Base-by-base conservation (phyloP, 1,140 invertebrate species). In the Orchestia grillus region DNA sequence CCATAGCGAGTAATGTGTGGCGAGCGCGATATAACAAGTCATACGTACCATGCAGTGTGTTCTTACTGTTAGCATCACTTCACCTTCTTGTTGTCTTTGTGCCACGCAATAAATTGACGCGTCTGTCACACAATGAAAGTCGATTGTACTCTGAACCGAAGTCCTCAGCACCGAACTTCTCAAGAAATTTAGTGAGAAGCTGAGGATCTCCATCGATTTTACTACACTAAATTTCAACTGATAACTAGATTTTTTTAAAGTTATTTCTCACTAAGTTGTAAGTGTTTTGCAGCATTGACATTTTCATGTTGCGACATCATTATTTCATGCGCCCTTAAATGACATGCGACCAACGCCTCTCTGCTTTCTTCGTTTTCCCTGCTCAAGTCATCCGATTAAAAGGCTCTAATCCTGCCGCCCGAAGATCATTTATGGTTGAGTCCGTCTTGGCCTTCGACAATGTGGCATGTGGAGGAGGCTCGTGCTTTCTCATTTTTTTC, bases 401-500 rank as follows among this genome's bases (percentile, higher is more conserved):
- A 77, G 62, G 36, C 62, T 77, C n/a, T n/a, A n/a, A 11, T 41
- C 41, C 88, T 44, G 88, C 41, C 15, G 36, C 88, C 88, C 40
- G 8, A 8, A 42, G 88, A 90, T 90, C 88, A 43, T 90, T 90
- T 90, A 90, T 28, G 88, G 88, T 41, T 44, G 43, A 90, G 88
- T 77, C 88, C 40, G 87, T 90, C 11, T 3, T 6, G 41, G 92
- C 44, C 92, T 44, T 44, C 92, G 44, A 94, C 92, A n/a, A 45
- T 94, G 92, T 47, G 92, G 92, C 44, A 40, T 44, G 92, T 94
- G 92, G 44, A 94, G 92, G 92, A 94, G 92, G 92, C 92, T 94
- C 92, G 92, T 94, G 92, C 92, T 94, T 94, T 94, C 92, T 94
- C 92, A 47, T 94, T 94, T 94, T 94, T n/a, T 94, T 94, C 92